These are phyloP conservation scores for Amiota minor DNA, from an alignment of 2,888 invertebrate genomes.

Conservation along the genomic window DNA sequence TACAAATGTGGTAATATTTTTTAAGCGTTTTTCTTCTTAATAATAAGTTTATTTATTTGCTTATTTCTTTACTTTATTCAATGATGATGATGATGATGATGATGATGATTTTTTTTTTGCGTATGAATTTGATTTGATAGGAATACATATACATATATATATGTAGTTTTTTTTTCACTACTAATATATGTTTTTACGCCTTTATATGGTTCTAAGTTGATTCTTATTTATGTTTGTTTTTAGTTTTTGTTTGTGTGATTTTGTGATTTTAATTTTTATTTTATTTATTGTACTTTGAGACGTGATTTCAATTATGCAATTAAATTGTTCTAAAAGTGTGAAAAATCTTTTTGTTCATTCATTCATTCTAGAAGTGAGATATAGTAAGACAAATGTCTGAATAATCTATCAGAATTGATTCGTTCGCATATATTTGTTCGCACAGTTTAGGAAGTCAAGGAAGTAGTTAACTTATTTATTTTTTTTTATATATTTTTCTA, in stretches of 20 bases:
- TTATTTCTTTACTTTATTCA: slow-evolving; percentile 40
- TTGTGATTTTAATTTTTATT: slow-evolving; percentile 10
- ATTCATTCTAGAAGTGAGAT: slow-evolving; percentile 14
- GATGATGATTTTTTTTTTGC: slow-evolving; percentile 5
- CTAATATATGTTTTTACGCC: too few relatives aligned
- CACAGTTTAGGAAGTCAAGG: slow-evolving; percentile 42
- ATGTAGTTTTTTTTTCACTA: too few relatives aligned
- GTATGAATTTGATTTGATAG: background rate
- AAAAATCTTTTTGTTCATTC: slow-evolving; percentile 40
- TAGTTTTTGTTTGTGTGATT: slow-evolving; percentile 47
- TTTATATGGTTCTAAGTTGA: background rate
- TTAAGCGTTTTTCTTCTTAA: background rate
- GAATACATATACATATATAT: too few relatives aligned
- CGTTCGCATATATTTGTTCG: background rate
- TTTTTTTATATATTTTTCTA: slow-evolving; percentile 7
- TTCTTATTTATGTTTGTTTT: slow-evolving; percentile 36
- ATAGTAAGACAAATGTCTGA: slow-evolving; percentile 9
- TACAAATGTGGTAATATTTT: slow-evolving; percentile 15
- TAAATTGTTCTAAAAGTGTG: slow-evolving; percentile 43
- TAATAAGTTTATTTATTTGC: slow-evolving; percentile 32
- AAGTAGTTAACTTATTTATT: slow-evolving; percentile 36
- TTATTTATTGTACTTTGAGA: slow-evolving; percentile 32
- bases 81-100: background rate
- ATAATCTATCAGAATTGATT: slow-evolving; percentile 5
- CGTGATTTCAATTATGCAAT: slow-evolving; percentile 55